A percentile compares a stretch with the other conserved stretches of the same genome.
phyloP scores from a whole-genome alignment of 2,888 invertebrate genomes.

The Cartodere bifasciata region DNA sequence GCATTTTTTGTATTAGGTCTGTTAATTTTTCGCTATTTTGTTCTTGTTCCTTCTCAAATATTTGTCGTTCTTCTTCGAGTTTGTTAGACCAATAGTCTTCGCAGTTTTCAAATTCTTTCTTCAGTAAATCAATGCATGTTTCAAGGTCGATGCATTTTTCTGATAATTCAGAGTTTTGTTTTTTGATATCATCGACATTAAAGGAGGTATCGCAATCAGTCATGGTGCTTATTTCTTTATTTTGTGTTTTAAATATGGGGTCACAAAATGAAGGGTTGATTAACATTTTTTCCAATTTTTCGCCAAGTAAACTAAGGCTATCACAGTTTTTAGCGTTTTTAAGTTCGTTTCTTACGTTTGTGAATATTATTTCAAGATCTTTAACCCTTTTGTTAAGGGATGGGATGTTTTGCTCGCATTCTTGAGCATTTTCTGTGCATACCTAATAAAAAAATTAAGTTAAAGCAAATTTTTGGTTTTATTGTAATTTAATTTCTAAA shows the following conservation, averaged over 20 bases:
- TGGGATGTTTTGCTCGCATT: conserved; percentile 18
- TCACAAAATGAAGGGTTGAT: too few relatives aligned
- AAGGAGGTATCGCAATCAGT: too few relatives aligned
- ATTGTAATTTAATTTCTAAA: too few relatives aligned
- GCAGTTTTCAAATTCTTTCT: conserved; percentile 67
- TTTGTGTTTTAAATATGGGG: too few relatives aligned
- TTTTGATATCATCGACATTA: too few relatives aligned
- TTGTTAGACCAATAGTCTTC: conserved; percentile 80
- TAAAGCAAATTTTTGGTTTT: too few relatives aligned
- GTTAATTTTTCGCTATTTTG: conserved; percentile 63
- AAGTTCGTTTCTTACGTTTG: conserved; percentile 27
- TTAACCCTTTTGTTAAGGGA: conserved; percentile 33
- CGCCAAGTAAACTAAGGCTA: conserved; percentile 25
- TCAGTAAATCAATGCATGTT: conserved; percentile 58
- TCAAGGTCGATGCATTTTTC: conserved; percentile 55
- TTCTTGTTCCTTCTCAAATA: conserved; percentile 62
- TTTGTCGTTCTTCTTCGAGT: conserved; percentile 62
- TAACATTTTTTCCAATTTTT: too few relatives aligned
- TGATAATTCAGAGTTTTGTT: conserved; percentile 32
- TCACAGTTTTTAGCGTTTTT: conserved; percentile 22
- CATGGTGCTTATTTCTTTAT: too few relatives aligned
- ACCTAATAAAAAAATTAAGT: too few relatives aligned
- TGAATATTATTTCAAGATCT: conserved; percentile 41
- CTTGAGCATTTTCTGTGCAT: too few relatives aligned
- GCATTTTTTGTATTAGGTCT: conserved; percentile 59